A percentile compares a stretch with the other conserved stretches of the same genome.
Conservation (phyloP, 37 sponge, comb jelly and placozoan species). For the Theonella swinhoei region DNA sequence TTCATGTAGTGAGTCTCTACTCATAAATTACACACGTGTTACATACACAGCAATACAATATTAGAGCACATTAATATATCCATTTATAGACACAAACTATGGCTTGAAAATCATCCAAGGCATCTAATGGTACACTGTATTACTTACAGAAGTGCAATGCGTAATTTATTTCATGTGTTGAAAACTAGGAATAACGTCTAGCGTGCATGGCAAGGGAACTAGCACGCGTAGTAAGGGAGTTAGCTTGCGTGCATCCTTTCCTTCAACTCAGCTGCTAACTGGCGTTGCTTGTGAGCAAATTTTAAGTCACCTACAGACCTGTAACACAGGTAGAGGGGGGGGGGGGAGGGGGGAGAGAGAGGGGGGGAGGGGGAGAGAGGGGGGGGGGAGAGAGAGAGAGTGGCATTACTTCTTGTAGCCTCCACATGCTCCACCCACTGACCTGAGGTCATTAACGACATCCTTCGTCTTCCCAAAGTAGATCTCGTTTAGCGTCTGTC, state of each 20-base stretch:
- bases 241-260: conserved; percentile 27
- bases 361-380: conserved; percentile 5
- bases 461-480: conserved; percentile 96
- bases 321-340: not conserved
- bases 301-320: conserved; percentile 67
- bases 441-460: conserved; percentile 94
- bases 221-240: not conserved
- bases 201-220: not conserved
- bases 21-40: not conserved
- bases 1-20: not conserved
- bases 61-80: not conserved
- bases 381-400: not conserved
- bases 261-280: conserved; percentile 53
- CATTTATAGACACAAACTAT: not conserved
- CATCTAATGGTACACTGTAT: not conserved
- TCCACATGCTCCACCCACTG: not conserved
- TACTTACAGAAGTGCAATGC: not conserved
- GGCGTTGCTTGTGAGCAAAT: conserved; percentile 28
- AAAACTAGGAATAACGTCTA: not conserved
- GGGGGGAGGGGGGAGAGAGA: not conserved
- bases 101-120: not conserved
- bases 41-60: not conserved
- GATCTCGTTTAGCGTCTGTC: conserved; percentile 88
- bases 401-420: not conserved
- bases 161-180: not conserved